Conservation (phyloP, 2,113 vertebrate genomes). For the Mohoua ochrocephala region DNA sequence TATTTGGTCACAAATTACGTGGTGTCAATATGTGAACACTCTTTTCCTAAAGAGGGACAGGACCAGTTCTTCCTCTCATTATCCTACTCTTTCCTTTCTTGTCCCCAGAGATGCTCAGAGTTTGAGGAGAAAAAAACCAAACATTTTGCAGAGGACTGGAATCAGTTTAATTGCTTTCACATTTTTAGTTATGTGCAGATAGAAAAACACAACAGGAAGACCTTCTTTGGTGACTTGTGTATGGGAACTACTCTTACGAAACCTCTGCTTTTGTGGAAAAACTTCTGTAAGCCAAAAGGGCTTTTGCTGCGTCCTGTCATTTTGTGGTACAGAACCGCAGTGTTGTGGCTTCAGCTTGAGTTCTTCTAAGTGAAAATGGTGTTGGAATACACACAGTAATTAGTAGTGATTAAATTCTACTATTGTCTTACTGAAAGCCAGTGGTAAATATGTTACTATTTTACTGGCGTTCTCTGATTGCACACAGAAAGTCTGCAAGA, state of each 20-base stretch:
- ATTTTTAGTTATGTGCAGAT: background rate
- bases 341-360: background rate
- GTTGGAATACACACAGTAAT: background rate
- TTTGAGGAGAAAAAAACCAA: background rate
- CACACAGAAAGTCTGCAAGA: background rate
- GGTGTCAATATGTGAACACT: background rate
- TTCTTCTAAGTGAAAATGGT: background rate
- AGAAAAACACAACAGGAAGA: background rate
- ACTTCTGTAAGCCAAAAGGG: background rate
- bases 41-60: background rate
- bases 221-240: background rate
- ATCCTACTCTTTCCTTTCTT: background rate
- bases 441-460: background rate
- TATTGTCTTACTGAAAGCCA: background rate
- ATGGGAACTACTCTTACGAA: background rate
- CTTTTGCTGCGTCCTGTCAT: background rate
- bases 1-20: background rate
- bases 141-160: background rate
- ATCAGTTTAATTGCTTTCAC: background rate
- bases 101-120: background rate
- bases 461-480: background rate
- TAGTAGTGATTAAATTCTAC: background rate
- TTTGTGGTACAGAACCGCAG: background rate
- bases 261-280: background rate
- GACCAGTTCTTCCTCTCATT: background rate